Conservation (phyloP, 2,888 invertebrate genomes). For the Brenthis ino region DNA sequence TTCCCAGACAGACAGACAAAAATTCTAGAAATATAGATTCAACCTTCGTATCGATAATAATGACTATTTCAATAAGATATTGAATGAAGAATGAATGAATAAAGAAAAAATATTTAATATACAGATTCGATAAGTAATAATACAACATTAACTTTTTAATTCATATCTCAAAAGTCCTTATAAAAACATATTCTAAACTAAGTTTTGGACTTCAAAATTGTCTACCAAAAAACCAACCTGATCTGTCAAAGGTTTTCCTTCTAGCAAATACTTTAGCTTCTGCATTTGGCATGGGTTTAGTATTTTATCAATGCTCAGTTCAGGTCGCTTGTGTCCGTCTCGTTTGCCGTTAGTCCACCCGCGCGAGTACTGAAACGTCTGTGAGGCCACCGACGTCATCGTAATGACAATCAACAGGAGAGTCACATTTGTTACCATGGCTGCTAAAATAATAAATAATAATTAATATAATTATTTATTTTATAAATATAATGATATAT, state of each 20-base stretch:
- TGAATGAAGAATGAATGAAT: too few species aligned
- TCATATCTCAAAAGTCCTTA: too few species aligned
- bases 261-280: constrained; percentile 76
- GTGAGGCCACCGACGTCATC: constrained; percentile 76
- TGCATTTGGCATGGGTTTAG: constrained; percentile 76
- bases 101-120: too few species aligned
- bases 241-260: constrained; percentile 74
- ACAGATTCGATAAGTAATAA: too few species aligned
- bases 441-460: background rate
- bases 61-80: too few species aligned
- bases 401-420: constrained; percentile 67
- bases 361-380: constrained; percentile 89
- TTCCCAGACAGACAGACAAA: too few species aligned
- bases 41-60: too few species aligned
- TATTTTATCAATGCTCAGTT: constrained; percentile 58
- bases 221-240: constrained; percentile 53
- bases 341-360: constrained; percentile 90
- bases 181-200: too few species aligned
- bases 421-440: constrained; percentile 59
- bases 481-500: too few species aligned
- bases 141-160: too few species aligned
- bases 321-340: constrained; percentile 56
- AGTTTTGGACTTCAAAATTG: too few species aligned
- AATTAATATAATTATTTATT: background rate
- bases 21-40: too few species aligned